phyloP scores from a whole-genome alignment of 2,113 vertebrate genomes.

The Condylura cristata region DNA sequence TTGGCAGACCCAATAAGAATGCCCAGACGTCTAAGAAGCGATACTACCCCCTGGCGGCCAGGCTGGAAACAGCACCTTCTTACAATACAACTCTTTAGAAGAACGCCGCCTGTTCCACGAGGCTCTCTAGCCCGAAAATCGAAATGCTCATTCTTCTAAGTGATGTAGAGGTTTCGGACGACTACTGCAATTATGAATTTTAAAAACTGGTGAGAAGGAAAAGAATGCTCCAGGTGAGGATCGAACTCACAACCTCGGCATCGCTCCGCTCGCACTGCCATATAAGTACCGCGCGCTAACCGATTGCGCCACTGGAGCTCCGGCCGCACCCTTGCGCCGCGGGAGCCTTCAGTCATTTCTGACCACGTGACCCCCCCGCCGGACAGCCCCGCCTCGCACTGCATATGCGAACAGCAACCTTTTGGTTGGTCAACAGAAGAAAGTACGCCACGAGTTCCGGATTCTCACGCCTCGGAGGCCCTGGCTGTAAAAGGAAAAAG shows the following conservation, averaged over 20 bases:
- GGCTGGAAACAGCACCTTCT: background rate
- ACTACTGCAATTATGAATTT: background rate
- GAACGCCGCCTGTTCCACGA: background rate
- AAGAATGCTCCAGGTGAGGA: constrained; percentile 95
- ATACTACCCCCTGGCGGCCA: constrained; percentile 57
- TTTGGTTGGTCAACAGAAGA: background rate
- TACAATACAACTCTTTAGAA: background rate
- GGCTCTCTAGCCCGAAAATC: background rate
- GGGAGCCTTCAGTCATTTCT: background rate
- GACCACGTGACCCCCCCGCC: background rate
- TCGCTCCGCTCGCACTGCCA: constrained; percentile 91
- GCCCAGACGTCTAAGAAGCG: background rate
- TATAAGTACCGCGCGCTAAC: constrained; percentile 99
- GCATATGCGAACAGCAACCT: background rate
- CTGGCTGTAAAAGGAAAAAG: constrained; percentile 76
- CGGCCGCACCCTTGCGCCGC: background rate
- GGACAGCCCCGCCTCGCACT: accelerated
- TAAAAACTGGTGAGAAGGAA: accelerated
- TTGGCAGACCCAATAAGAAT: background rate
- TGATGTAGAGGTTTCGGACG: background rate
- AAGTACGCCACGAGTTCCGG: background rate
- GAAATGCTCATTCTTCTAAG: background rate
- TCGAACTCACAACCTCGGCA: constrained; percentile 99
- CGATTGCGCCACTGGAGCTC: constrained; percentile 97
- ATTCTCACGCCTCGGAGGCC: constrained; percentile 60